These are phyloP conservation scores for Andrena marginata DNA, from an alignment of 2,888 invertebrate species.

Conservation along the genomic window DNA sequence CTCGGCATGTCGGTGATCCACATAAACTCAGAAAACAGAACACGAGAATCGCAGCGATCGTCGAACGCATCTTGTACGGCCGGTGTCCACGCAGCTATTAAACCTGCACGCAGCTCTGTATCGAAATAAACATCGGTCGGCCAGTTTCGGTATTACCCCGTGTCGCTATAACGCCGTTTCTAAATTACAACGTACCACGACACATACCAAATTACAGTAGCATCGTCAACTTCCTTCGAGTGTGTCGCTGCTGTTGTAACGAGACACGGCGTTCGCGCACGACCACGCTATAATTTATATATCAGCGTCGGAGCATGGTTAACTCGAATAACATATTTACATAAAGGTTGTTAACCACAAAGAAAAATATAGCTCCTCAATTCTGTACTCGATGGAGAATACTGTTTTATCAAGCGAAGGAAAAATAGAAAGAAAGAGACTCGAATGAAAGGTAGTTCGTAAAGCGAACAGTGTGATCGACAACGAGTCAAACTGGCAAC, in stretches of 20 bases:
- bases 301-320: neutral
- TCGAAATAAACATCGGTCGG: conserved; percentile 35
- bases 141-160: neutral
- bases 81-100: conserved; percentile 59
- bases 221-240: neutral
- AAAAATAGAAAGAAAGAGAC: neutral
- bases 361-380: neutral
- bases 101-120: conserved; percentile 24
- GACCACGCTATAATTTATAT: neutral
- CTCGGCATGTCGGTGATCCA: conserved; percentile 15
- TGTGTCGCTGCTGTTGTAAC: neutral
- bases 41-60: conserved; percentile 7
- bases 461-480: neutral
- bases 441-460: neutral
- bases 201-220: conserved; percentile 21
- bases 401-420: neutral
- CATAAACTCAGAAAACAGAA: conserved; percentile 28
- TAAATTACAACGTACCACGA: conserved; percentile 20
- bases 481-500: neutral
- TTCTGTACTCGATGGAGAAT: no score
- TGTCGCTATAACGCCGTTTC: neutral
- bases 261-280: neutral
- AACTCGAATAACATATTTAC: conserved; percentile 1
- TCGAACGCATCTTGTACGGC: conserved; percentile 68
- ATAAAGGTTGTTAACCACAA: neutral